These are phyloP conservation scores for Heterotis niloticus DNA, from an alignment of 2,113 vertebrate genomes.

Conservation along the genomic window DNA sequence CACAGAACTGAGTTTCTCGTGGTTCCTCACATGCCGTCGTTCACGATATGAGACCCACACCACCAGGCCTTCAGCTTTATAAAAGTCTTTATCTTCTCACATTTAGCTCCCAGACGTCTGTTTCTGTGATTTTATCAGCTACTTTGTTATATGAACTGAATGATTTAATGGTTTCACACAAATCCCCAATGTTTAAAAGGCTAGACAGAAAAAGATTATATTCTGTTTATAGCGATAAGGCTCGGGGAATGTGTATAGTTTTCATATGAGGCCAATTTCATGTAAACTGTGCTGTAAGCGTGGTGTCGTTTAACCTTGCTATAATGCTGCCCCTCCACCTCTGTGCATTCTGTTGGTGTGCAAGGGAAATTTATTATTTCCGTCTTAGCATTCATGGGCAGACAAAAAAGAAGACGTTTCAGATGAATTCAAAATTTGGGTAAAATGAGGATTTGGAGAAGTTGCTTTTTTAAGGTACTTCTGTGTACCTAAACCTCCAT, in stretches of 20 bases:
- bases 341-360: no score
- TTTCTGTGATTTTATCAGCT: background rate
- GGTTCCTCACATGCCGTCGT: background rate
- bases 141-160: background rate
- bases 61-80: background rate
- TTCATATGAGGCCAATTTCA: background rate
- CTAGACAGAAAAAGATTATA: slow-evolving; percentile 2
- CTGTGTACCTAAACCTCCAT: background rate
- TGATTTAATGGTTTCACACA: background rate
- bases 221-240: background rate
- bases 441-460: background rate
- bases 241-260: background rate
- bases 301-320: no score
- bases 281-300: background rate
- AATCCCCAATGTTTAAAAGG: background rate
- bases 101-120: background rate
- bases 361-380: background rate
- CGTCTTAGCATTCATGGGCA: background rate
- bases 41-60: background rate
- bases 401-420: slow-evolving; percentile 1
- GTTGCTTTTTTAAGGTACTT: background rate
- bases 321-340: no score
- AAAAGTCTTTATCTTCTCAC: background rate
- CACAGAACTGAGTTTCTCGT: background rate
- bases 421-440: background rate